phyloP scores from a whole-genome alignment of 2,888 invertebrate genomes.

The Tolmerus cingulatus region DNA sequence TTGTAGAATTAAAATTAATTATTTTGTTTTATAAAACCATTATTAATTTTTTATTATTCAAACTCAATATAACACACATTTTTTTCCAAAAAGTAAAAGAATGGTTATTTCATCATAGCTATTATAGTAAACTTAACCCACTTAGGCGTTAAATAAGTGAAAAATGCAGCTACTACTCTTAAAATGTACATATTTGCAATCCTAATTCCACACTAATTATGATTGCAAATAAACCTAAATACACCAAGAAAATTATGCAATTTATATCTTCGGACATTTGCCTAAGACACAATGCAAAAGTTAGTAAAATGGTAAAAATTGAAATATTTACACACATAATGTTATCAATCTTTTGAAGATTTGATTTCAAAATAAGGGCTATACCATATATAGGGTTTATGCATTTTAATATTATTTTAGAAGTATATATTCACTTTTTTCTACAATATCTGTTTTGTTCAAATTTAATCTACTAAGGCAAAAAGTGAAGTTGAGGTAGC shows the following conservation, averaged over 20 bases:
- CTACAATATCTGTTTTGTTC: not conserved
- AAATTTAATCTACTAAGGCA: not conserved
- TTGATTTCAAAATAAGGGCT: no score
- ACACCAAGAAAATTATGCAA: not conserved
- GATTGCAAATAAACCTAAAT: not conserved
- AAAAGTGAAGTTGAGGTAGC: not conserved
- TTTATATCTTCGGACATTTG: not conserved
- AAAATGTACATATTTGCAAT: not conserved
- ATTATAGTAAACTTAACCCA: not conserved
- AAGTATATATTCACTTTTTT: not conserved
- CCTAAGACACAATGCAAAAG: no score
- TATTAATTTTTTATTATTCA: no score
- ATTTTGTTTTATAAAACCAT: no score
- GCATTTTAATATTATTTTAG: no score
- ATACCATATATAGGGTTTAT: no score
- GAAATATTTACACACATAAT: no score
- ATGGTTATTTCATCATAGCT: not conserved
- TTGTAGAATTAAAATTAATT: not conserved
- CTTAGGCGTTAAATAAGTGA: not conserved
- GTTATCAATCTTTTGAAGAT: no score
- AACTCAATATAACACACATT: no score
- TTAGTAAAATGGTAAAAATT: no score
- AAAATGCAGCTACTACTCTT: no score
- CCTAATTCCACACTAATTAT: not conserved
- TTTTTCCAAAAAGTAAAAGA: not conserved